phyloP scores from a whole-genome alignment of 2,113 vertebrate species.

The Siniperca chuatsi region DNA sequence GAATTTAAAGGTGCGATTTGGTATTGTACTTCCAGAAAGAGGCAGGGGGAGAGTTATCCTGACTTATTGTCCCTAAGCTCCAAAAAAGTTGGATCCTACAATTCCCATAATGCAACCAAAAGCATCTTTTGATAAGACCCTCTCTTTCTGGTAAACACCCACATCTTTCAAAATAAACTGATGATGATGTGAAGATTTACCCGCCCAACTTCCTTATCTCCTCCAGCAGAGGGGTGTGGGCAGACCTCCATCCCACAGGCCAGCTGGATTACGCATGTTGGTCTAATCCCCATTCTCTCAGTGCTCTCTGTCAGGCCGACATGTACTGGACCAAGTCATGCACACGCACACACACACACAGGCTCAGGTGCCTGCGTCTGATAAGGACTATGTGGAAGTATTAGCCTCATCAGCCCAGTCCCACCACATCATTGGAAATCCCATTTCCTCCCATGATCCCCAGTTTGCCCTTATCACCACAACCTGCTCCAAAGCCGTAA shows the following conservation, averaged over 20 bases:
- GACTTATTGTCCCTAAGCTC: neutral
- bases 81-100: neutral
- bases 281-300: conserved; percentile 75
- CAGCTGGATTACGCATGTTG: conserved; percentile 74
- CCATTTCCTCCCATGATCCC: conserved; percentile 62
- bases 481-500: conserved; percentile 64
- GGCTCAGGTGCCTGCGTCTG: conserved; percentile 66
- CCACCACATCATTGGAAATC: conserved; percentile 60
- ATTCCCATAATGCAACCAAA: conserved; percentile 12
- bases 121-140: neutral
- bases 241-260: conserved; percentile 50
- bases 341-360: conserved; percentile 8
- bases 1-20: neutral
- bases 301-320: conserved; percentile 36
- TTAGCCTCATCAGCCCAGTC: conserved; percentile 51
- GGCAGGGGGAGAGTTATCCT: neutral
- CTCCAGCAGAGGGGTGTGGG: conserved; percentile 67
- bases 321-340: conserved; percentile 37
- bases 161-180: conserved; percentile 1
- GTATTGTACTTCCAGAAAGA: neutral
- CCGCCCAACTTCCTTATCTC: conserved; percentile 67
- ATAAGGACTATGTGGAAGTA: conserved; percentile 67
- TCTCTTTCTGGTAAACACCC: no score
- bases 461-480: conserved; percentile 63
- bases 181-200: conserved; percentile 11